Conservation (phyloP, 2,113 vertebrate genomes). For the Thalassarche chlororhynchos region DNA sequence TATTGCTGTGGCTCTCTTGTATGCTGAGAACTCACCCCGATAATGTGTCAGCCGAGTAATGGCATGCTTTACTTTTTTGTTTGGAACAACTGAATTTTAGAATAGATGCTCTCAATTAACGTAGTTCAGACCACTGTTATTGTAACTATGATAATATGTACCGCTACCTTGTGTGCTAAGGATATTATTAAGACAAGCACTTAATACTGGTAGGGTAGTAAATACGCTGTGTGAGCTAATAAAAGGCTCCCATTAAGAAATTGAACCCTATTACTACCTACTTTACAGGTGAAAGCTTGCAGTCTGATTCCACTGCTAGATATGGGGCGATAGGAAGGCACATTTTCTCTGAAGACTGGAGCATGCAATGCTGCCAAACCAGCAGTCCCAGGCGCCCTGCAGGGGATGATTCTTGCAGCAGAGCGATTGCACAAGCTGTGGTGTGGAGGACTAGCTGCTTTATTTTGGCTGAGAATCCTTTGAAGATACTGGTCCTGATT, state of each 20-base stretch:
- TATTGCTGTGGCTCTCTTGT: not conserved
- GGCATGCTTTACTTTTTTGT: not conserved
- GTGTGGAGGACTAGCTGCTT: not conserved
- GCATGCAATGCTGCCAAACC: not conserved
- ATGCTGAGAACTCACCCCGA: not conserved
- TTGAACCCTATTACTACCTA: conserved; percentile 31
- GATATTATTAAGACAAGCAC: conserved; percentile 50
- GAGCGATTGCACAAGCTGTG: not conserved
- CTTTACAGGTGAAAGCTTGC: conserved; percentile 49
- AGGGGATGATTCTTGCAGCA: not conserved
- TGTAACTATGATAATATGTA: conserved; percentile 31
- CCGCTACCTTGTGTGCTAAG: not conserved
- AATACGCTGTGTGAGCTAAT: conserved; percentile 7
- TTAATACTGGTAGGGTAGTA: conserved; percentile 40
- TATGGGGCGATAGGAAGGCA: not conserved
- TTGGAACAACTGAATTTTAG: conserved; percentile 39
- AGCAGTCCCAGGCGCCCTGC: not conserved
- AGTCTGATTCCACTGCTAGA: conserved; percentile 39
- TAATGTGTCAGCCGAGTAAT: not conserved
- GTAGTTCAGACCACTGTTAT: not conserved
- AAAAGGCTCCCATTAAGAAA: conserved; percentile 60
- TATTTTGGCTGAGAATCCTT: not conserved
- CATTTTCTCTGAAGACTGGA: not conserved
- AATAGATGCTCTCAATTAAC: conserved; percentile 46
- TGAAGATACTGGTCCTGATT: not conserved